Conservation (phyloP, 2,888 invertebrate genomes). For the Psylliodes chrysocephalus region DNA sequence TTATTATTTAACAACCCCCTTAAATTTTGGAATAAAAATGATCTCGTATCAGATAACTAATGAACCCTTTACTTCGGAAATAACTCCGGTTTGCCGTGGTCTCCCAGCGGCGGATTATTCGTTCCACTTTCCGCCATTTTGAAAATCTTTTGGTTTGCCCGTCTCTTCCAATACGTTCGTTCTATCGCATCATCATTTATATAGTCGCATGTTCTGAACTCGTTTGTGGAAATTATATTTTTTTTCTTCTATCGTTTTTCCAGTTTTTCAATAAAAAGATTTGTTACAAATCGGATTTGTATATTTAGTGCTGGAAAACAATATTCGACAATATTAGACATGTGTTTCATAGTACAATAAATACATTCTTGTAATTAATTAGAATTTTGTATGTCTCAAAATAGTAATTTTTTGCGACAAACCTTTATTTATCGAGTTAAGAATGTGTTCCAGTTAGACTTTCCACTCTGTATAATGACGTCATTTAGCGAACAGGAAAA, state of each 20-base stretch:
- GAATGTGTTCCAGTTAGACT: too few relatives aligned
- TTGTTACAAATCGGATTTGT: neutral
- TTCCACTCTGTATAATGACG: too few relatives aligned
- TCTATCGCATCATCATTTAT: conserved; percentile 28
- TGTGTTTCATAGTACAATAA: too few relatives aligned
- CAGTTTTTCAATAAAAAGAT: conserved; percentile 9
- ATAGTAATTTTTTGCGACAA: too few relatives aligned
- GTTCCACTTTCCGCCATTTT: conserved; percentile 4
- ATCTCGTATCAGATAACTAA: conserved; percentile 3
- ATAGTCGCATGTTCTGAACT: conserved; percentile 21
- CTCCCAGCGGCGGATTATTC: conserved; percentile 2
- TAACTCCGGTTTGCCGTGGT: neutral
- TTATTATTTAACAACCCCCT: neutral
- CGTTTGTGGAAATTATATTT: conserved; percentile 20
- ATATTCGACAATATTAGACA: too few relatives aligned
- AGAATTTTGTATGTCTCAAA: too few relatives aligned
- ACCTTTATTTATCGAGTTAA: too few relatives aligned
- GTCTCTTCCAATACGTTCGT: conserved; percentile 1
- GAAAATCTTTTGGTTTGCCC: neutral
- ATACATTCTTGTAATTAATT: too few relatives aligned
- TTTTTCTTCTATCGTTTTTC: neutral
- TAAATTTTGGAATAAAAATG: conserved; percentile 4
- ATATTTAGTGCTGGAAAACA: too few relatives aligned
- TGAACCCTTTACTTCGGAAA: neutral
- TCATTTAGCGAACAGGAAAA: too few relatives aligned